Base-by-base conservation (phyloP, 1,140 invertebrate species). In the Carcinoscorpius rotundicauda region DNA sequence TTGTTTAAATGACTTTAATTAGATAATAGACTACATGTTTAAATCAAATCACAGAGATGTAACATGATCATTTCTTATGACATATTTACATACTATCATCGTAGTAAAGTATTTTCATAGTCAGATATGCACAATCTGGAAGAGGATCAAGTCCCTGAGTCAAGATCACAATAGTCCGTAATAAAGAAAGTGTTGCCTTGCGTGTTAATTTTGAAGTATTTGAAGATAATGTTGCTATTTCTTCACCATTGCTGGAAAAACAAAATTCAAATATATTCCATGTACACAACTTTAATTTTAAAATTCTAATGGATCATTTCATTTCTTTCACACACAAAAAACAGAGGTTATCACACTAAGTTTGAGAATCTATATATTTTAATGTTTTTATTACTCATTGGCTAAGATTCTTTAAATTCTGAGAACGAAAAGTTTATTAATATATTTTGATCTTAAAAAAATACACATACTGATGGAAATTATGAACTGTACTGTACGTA, bases 41-140 rank as follows among this genome's bases (percentile, higher is more conserved):
- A 29, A 29, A 29, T 29, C 29, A 29, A 29, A 29, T 29, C 29
- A 29, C 29, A 29, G 29, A 29, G 29, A 29, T 29, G 29, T 29
- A 29, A 29, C 29, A 52, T 58, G 63, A 58, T 69, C 6, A 63
- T 68, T 8, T n/a, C 6, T 59, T 4, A 59, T 11, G 48, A 57
- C 63, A 67, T 60, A 49, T 53, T 68, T 58, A 68, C 58, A 51
- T 71, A 78, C 77, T 72, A 60, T 79, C 75, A 73, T 78, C 78
- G 74, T 76, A 78, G 61, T 79, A 79, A 5, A 76, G 68, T 3
- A 79, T 66, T 65, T 78, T 77, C 75, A 79, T 78, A 11, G 76
- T 76, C 71, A 79, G 72, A 71, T 76, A 74, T 48, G 75, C 74
- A 71, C 75, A 71, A 62, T 76, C 71, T 61, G 78, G 77, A 10